Evolutionary conservation across 2,888 invertebrate species (phyloP), one percentile per base, ranked within the genome.

Genomic region (Phania funesta): DNA sequence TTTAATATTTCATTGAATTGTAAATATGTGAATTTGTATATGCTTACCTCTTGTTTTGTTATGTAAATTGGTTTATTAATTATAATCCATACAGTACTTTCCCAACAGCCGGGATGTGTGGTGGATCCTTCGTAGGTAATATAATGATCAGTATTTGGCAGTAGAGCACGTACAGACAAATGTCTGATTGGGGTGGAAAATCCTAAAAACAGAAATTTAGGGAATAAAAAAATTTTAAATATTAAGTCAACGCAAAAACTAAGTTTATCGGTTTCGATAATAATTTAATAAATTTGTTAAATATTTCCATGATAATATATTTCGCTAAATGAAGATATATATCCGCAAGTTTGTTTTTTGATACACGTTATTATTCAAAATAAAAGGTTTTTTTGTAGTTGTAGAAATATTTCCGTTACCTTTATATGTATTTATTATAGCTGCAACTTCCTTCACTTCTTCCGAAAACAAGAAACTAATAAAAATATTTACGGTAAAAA

Each of bases 31-130:
- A n/a, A 38, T 32, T 76, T n/a, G 52, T 20, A 50, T 20, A 78
- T 52, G 64, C 84, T 86, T 92, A 98, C 98, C 95, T 99, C 98
- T 91, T 97, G 96, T 89, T 95, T 95, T 86, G 98, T 97, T 90
- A 99, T 97, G 93, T 98, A 98, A 90, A 99, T 97, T 84, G 99
- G 99, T 91, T 97, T 98, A 92, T 99, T 99, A 91, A 98, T 94
- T 88, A 99, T 96, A 89, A 99, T 95, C 99, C 99, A 99, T 79
- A 98, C 97, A 44, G 98, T 97, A n/a, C 99, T 99, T 92, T 99
- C 99, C 96, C 98, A 97, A 92, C 99, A 99, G 62, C 98, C 97
- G 8, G 99, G 99, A 92, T 97, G 97, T 73, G 99, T 99, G 86
- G 98, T 96, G 85, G 98, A 98, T 24, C 99, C 99, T 90, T 99